Evolutionary conservation across 2,113 vertebrate genomes (phyloP), one percentile per base, ranked within the genome.

Genomic region (Takifugu flavidus): DNA sequence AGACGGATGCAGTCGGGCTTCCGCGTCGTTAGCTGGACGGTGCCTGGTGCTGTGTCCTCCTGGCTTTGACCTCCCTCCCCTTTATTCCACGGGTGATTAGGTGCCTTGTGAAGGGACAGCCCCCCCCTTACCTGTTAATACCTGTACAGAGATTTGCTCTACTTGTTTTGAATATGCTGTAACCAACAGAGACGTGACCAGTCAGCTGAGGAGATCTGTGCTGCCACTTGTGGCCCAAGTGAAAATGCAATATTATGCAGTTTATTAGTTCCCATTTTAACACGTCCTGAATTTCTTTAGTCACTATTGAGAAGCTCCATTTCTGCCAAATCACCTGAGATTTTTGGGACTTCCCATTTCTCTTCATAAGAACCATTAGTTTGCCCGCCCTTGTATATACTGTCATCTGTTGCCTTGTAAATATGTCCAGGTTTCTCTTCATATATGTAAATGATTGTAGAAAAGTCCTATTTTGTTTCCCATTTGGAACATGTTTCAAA

Each of bases 361-460:
- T 49, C 52, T 49, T n/a, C 56, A 29, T 61, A 45, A 39, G 68
- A 59, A 31, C 39, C 25, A 1, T 11, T 10, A n/a, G 34, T 75
- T 83, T 10, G 27, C 56, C 53, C 65, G 46, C 61, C 62, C 69
- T 77, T 88, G 86, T 89, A 87, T 54, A 89, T 87, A 87, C 68
- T 75, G 79, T 80, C 77, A 85, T 78, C 84, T 79, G 72, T 85
- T 75, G 68, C 63, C 56, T 42, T 88, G 86, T 89, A 88, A 88
- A 87, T 89, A 88, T 77, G 60, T 75, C 61, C 70, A 70, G 79
- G 77, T 84, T 82, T 76, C 75, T 76, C 75, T 77, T 58, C 61
- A 27, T 79, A 27, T 80, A 66, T 89, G 86, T 89, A 88, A 86
- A 88, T 82, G 82, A 83, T 80, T 86, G 81, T 86, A 87, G 84